These are phyloP conservation scores for Bubalus kerabau DNA, from an alignment of 2,113 vertebrate genomes.

Conservation along the genomic window DNA sequence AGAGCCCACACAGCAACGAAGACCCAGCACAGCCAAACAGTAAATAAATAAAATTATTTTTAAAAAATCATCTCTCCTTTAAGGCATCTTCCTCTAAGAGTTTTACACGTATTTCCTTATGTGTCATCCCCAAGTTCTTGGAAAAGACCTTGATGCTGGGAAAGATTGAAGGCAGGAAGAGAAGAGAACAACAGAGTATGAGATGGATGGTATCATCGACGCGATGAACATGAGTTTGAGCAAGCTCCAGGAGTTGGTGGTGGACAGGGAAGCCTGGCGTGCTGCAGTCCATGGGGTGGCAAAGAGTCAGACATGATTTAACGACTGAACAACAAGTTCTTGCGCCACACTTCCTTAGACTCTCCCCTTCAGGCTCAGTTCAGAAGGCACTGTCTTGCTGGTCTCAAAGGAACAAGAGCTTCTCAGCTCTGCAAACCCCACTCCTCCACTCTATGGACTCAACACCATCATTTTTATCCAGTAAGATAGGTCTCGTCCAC, in stretches of 20 bases:
- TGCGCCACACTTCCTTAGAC: background rate
- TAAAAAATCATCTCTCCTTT: background rate
- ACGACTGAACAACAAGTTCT: background rate
- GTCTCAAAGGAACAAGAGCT: background rate
- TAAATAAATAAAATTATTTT: background rate
- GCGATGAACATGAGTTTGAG: background rate
- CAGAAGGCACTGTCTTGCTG: background rate
- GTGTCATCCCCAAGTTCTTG: background rate
- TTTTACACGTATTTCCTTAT: background rate
- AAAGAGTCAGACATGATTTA: background rate
- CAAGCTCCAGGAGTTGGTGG: background rate
- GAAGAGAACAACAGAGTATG: background rate
- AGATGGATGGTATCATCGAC: background rate
- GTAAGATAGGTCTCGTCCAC: slow-evolving; percentile 8
- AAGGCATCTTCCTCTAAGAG: background rate
- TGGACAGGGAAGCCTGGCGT: background rate
- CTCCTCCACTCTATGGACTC: background rate
- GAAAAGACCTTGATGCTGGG: background rate
- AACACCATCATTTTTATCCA: slow-evolving; percentile 15
- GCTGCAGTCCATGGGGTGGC: background rate
- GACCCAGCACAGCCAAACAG: background rate
- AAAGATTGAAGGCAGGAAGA: background rate
- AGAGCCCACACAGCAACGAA: background rate
- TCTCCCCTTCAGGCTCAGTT: background rate
- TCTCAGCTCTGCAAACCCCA: background rate